Base-by-base conservation (phyloP, 2,113 vertebrate species). In the Rhegmatorhina hoffmannsi region DNA sequence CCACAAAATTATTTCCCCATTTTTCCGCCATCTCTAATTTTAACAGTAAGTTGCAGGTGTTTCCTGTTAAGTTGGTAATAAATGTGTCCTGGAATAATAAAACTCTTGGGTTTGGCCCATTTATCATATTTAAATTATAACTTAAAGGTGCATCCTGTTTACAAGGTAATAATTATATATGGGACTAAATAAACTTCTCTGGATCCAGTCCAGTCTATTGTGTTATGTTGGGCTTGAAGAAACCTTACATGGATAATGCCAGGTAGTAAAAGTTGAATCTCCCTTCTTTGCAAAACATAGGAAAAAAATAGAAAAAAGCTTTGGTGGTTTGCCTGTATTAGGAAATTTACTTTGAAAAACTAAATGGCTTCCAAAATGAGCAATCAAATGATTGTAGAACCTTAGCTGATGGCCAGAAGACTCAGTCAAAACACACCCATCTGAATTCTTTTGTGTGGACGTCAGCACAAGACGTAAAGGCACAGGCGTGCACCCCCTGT, bases 101-200 rank as follows among this genome's bases (percentile, higher is more conserved):
- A 96, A 95, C 67, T 76, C 82, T 73, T 87, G 90, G n/a, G 78
- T 74, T 97, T 88, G 86, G 50, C 64, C 88, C 81, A 74, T 96
- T 95, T 97, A 94, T 96, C 96, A 87, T 96, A 97, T 97, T 95
- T 96, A 97, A 96, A 95, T 94, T 95, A 94, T 95, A 96, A 96
- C 78, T 96, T 92, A 96, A 97, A 97, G 95, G 94, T 97, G 97
- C 67, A 97, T 97, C 97, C 96, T 97, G 96, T 97, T 97, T 97
- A 97, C 90, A 91, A 90, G 85, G 93, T 91, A 94, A 94, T 96
- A 95, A 96, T 94, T 95, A 62, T 86, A 88, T 92, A 82, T 68
- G 89, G 94, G 76, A 88, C 95, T 83, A 96, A 97, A 97, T 95
- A 97, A 97, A 95, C 94, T 89, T 50, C 33, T 81, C 94, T 96